These are phyloP conservation scores for Hippocampus barbouri DNA, from an alignment of 2,113 vertebrate genomes.

Conservation along the genomic window DNA sequence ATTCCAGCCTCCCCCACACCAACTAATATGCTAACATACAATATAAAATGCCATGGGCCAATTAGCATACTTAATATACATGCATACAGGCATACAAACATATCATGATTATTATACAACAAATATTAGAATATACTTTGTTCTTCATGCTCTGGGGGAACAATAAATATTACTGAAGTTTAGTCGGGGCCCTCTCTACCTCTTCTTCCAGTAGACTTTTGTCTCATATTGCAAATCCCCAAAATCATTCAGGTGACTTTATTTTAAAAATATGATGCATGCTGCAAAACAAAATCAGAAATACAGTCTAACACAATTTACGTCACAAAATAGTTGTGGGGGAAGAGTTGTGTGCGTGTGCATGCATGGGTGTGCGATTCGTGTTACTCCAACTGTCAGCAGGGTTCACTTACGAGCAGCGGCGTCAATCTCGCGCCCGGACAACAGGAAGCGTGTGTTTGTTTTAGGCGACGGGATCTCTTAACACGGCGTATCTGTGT, in stretches of 20 bases:
- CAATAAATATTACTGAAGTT: too few relatives aligned
- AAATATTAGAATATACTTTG: too few relatives aligned
- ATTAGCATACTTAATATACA: too few relatives aligned
- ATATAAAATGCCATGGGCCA: too few relatives aligned
- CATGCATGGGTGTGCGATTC: not conserved
- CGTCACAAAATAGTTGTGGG: conserved; percentile 19
- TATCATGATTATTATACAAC: too few relatives aligned
- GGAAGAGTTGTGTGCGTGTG: conserved; percentile 18
- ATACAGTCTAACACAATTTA: not conserved
- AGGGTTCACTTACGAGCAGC: conserved; percentile 56
- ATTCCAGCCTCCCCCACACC: too few relatives aligned
- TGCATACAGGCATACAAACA: too few relatives aligned
- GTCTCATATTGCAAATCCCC: too few relatives aligned
- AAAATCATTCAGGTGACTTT: not conserved
- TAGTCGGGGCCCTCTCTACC: too few relatives aligned
- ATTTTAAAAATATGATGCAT: not conserved
- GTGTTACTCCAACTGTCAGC: conserved; percentile 40
- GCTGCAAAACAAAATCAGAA: conserved; percentile 18
- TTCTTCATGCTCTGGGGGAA: too few relatives aligned
- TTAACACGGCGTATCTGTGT: conserved; percentile 68
- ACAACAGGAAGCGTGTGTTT: conserved; percentile 74
- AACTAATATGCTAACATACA: too few relatives aligned
- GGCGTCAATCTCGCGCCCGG: conserved; percentile 39
- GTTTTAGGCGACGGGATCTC: conserved; percentile 62
- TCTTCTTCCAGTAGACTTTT: too few relatives aligned